Conservation (phyloP, 1,140 invertebrate genomes). For the Maconellicoccus hirsutus region DNA sequence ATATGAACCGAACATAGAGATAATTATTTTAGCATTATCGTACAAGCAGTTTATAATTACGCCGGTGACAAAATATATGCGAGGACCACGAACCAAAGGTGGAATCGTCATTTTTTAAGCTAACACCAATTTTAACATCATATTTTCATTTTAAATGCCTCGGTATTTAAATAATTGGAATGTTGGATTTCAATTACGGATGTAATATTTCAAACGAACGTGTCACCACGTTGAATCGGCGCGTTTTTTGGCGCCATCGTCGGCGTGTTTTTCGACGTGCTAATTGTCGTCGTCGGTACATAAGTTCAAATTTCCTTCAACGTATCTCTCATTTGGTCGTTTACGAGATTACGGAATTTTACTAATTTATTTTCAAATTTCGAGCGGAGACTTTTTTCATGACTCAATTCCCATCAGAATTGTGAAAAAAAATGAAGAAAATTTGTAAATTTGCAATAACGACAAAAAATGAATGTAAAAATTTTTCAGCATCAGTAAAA, state of each 20-base stretch:
- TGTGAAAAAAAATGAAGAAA: no score
- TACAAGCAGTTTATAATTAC: slow-evolving; percentile 12
- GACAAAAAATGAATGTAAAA: no score
- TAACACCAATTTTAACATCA: slow-evolving; percentile 7
- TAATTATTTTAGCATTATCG: slow-evolving; percentile 18
- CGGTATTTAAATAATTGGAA: neutral
- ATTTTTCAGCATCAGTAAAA: no score
- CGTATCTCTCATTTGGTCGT: neutral
- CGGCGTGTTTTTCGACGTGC: neutral
- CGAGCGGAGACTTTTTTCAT: no score
- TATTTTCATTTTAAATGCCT: slow-evolving; percentile 11
- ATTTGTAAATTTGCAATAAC: no score
- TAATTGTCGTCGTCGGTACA: neutral
- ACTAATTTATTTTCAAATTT: no score
- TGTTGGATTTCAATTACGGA: slow-evolving; percentile 20
- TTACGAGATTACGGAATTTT: no score
- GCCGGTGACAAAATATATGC: slow-evolving; percentile 12
- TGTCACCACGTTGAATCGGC: neutral
- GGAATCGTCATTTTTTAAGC: neutral
- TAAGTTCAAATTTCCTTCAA: neutral
- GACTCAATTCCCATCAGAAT: no score
- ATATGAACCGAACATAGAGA: neutral
- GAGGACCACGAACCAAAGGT: neutral
- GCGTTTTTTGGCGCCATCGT: neutral
- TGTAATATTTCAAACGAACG: slow-evolving; percentile 18